Evolutionary conservation across 2,797 vertebrate species (phyloP).

Genomic region (Coccyzus lansbergi): DNA sequence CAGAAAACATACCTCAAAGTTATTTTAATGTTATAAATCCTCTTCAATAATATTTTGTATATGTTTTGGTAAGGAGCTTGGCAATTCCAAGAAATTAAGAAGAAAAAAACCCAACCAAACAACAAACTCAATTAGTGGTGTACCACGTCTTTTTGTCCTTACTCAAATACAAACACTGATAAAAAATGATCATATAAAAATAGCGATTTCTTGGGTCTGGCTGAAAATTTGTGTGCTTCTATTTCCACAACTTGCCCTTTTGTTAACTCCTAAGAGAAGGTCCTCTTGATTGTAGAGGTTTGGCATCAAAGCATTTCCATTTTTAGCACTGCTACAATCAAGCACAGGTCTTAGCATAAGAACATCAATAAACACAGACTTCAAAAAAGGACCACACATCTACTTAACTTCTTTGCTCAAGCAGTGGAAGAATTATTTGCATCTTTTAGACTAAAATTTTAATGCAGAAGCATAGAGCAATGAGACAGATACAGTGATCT

Average conservation of each 20-base stretch:
- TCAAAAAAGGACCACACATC: background rate
- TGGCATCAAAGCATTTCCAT: background rate
- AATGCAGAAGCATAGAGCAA: background rate
- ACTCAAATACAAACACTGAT: background rate
- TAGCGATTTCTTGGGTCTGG: background rate
- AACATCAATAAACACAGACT: background rate
- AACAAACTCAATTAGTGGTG: slow-evolving; percentile 21
- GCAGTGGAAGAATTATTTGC: background rate
- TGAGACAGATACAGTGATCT: background rate
- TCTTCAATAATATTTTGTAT: background rate
- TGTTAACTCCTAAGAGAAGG: background rate
- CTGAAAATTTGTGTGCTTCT: background rate
- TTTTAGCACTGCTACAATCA: background rate
- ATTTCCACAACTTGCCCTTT: background rate
- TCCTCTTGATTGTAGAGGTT: background rate
- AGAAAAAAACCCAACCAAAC: background rate
- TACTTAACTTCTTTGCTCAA: background rate
- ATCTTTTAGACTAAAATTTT: background rate
- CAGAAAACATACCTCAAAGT: background rate
- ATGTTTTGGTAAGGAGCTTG: slow-evolving; percentile 35
- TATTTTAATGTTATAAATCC: slow-evolving; percentile 11
- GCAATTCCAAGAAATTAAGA: slow-evolving; percentile 28
- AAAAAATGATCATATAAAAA: background rate
- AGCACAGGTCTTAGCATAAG: background rate
- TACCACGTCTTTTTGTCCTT: slow-evolving; percentile 34